Percentiles rank a stretch among this genome's conserved stretches.
These are phyloP conservation scores for Scytalopus superciliaris DNA, from an alignment of 2,113 vertebrate species.

Conservation along the genomic window DNA sequence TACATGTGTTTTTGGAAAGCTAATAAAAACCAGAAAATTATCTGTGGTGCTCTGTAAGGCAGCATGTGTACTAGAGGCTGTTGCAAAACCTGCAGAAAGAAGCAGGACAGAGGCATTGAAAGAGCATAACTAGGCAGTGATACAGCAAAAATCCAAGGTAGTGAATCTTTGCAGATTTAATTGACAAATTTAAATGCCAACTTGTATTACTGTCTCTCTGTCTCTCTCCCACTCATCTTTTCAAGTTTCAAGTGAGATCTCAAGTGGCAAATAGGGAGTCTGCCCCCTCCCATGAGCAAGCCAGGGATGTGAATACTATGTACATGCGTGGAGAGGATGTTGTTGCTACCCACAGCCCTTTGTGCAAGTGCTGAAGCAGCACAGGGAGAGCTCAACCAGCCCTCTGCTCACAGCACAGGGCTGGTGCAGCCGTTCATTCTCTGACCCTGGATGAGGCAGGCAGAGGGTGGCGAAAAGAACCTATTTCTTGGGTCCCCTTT, in stretches of 20 bases:
- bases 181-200: conserved; percentile 23
- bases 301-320: background rate
- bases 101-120: background rate
- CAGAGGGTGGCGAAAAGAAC: background rate
- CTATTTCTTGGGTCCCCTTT: background rate
- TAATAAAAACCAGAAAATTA: conserved; percentile 53
- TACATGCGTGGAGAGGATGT: rapidly evolving
- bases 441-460: background rate
- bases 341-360: background rate
- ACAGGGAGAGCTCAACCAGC: rapidly evolving
- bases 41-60: background rate
- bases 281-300: background rate
- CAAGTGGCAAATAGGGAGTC: background rate
- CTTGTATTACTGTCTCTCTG: background rate
- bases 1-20: conserved; percentile 34
- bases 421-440: rapidly evolving
- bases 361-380: background rate
- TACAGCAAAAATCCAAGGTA: conserved; percentile 28
- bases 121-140: background rate
- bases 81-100: conserved; percentile 5
- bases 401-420: background rate
- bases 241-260: background rate
- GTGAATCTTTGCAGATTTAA: background rate
- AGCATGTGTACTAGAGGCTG: background rate
- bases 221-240: conserved; percentile 7